Evolutionary conservation across 2,797 vertebrate species (phyloP).

Genomic region (Gallirallus australis): DNA sequence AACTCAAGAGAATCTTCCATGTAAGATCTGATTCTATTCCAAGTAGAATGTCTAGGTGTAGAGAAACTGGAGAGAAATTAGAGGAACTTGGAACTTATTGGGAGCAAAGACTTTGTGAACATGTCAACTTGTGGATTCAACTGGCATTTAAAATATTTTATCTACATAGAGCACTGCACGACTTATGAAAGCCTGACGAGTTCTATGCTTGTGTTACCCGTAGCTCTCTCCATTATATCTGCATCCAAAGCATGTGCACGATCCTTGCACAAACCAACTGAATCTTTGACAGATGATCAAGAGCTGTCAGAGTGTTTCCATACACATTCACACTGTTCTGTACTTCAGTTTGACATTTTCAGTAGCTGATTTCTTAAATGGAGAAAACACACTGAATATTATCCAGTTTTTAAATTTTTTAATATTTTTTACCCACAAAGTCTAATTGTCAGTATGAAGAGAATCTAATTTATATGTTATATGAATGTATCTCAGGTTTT

Average conservation of each 20-base stretch:
- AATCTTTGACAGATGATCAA: not conserved
- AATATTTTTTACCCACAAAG: not conserved
- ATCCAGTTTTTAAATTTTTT: not conserved
- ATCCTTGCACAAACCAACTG: not conserved
- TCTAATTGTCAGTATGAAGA: not conserved
- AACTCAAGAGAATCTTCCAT: not conserved
- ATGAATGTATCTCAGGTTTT: not conserved
- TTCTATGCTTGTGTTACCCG: not conserved
- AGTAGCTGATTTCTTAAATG: not conserved
- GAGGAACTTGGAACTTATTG: not conserved
- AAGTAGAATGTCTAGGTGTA: not conserved
- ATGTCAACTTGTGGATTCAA: not conserved
- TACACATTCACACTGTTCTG: not conserved
- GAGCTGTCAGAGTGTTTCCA: not conserved
- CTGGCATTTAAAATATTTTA: not conserved
- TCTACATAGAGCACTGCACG: accelerated
- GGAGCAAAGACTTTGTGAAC: not conserved
- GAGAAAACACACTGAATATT: not conserved
- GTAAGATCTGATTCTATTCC: not conserved
- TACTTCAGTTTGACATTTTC: not conserved
- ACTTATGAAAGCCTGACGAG: not conserved
- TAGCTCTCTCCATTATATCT: not conserved
- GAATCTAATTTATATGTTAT: not conserved
- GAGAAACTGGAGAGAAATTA: not conserved
- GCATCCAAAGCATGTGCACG: not conserved